Evolutionary conservation across 1,140 invertebrate genomes (phyloP).

Genomic region (Lethocerus indicus): DNA sequence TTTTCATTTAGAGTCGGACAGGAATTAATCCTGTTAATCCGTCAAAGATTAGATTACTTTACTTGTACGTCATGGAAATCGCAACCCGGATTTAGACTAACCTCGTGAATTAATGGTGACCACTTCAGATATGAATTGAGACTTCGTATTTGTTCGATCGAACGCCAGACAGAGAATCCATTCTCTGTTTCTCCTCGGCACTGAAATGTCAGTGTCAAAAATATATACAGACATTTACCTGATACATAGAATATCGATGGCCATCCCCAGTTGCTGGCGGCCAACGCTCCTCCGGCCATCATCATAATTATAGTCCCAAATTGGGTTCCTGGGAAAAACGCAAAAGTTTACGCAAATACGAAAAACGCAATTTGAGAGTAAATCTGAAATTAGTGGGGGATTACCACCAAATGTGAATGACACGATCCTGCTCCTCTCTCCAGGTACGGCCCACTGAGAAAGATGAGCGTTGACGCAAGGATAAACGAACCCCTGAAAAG

Average conservation of each 20-base stretch:
- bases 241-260: constrained; percentile 7
- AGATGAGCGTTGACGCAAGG: constrained; percentile 15
- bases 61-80: too few species aligned
- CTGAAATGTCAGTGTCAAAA: too few species aligned
- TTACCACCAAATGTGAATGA: constrained; percentile 15
- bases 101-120: too few species aligned
- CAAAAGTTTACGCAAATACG: not conserved
- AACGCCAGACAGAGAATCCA: too few species aligned
- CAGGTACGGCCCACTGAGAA: constrained; percentile 16
- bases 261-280: constrained; percentile 9
- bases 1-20: too few species aligned
- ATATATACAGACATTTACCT: constrained; percentile 5
- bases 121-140: too few species aligned
- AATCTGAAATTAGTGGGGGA: not conserved
- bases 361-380: too few species aligned
- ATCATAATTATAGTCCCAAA: constrained; percentile 14
- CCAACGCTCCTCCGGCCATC: not conserved
- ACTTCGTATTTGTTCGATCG: too few species aligned
- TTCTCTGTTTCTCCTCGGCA: too few species aligned
- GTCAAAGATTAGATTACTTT: too few species aligned
- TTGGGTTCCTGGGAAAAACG: constrained; percentile 14
- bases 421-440: constrained; percentile 14
- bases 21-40: too few species aligned
- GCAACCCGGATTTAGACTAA: too few species aligned
- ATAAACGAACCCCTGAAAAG: constrained; percentile 15